These are phyloP conservation scores for Oxyteleia sp. DNA, from an alignment of 2,888 invertebrate species.

Conservation along the genomic window DNA sequence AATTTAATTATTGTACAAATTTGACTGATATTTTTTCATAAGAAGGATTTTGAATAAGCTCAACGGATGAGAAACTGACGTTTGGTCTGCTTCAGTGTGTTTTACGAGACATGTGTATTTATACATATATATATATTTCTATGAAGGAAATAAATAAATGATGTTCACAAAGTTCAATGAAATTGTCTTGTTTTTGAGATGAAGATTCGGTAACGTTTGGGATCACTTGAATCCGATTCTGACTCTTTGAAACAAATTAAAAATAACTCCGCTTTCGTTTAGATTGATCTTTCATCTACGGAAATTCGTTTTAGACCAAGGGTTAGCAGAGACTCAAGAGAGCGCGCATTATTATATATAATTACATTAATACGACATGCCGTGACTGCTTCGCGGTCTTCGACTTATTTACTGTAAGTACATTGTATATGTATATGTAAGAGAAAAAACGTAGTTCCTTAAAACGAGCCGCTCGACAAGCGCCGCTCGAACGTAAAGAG, in stretches of 20 bases:
- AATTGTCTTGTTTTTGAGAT: slow-evolving; percentile 49
- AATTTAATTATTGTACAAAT: slow-evolving; percentile 68
- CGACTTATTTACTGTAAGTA: slow-evolving; percentile 71
- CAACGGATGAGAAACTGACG: slow-evolving; percentile 70
- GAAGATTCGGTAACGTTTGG: slow-evolving; percentile 23
- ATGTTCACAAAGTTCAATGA: slow-evolving; percentile 52
- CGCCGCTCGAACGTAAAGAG: slow-evolving; percentile 65
- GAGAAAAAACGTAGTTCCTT: slow-evolving; percentile 73
- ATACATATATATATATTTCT: slow-evolving; percentile 40
- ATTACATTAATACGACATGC: slow-evolving; percentile 64
- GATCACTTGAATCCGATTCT: slow-evolving; percentile 13
- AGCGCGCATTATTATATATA: slow-evolving; percentile 71
- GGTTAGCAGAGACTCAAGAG: slow-evolving; percentile 60
- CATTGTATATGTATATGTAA: slow-evolving; percentile 71
- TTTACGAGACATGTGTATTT: slow-evolving; percentile 50
- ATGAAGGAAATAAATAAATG: slow-evolving; percentile 48
- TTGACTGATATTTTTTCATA: slow-evolving; percentile 72
- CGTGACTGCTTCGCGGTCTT: slow-evolving; percentile 61
- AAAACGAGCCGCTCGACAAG: slow-evolving; percentile 67
- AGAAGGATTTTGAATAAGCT: slow-evolving; percentile 62
- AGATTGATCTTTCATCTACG: slow-evolving; percentile 24
- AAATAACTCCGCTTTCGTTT: slow-evolving; percentile 45
- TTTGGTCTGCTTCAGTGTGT: slow-evolving; percentile 68
- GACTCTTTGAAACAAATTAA: slow-evolving; percentile 15
- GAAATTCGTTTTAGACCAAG: slow-evolving; percentile 64